Evolutionary conservation across 2,797 vertebrate species (phyloP), one percentile per base, ranked within the genome.

Genomic region (Cercopithecus diana): DNA sequence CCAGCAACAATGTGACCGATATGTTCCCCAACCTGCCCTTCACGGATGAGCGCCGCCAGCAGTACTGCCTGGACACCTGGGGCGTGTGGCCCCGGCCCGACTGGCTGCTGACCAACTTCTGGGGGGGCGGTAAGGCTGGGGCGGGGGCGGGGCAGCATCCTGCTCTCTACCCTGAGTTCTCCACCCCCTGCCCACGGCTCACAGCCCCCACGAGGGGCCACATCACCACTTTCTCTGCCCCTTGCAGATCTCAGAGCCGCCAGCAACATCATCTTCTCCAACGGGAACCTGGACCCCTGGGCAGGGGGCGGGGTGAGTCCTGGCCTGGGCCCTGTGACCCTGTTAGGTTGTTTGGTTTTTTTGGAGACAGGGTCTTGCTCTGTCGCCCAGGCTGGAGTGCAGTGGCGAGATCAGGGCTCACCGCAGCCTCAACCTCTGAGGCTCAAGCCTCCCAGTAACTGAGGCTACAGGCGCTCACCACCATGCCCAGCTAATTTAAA

Each of bases 231-330:
- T 28, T 20, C 33, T 67, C 33, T 96, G 58, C 95, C 57, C 61
- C 52, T 92, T 98, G 83, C 98, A 99, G 99, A 99, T 72, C 98
- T 99, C 91, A 98, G 98, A 89, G 98, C 99, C 2, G 98, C 99
- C 93, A 99, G 99, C 98, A 99, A 99, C 98, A 99, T 99, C 0
- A 99, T 99, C 90, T 99, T 99, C 98, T 99, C 99, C 84, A 99
- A 99, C 0, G 99, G 99, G 48, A 99, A 99, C 95, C 98, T 99
- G 98, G 99, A 99, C 98, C 99, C 99, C 0, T 99, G 99, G 99
- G 99, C 99, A 13, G 99, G 99, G 2, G 99, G 99, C 19, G 99
- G 99, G 98, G 99, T 99, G 98, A 99, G 99, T 90, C 61, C 10
- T 1, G 3, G 55, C 15, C n/a, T 4, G 28, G 79, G 33, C 22